Percentiles rank a stretch among this genome's conserved stretches.
phyloP scores from a whole-genome alignment of 1,140 invertebrate species.

The Chymomyza costata region DNA sequence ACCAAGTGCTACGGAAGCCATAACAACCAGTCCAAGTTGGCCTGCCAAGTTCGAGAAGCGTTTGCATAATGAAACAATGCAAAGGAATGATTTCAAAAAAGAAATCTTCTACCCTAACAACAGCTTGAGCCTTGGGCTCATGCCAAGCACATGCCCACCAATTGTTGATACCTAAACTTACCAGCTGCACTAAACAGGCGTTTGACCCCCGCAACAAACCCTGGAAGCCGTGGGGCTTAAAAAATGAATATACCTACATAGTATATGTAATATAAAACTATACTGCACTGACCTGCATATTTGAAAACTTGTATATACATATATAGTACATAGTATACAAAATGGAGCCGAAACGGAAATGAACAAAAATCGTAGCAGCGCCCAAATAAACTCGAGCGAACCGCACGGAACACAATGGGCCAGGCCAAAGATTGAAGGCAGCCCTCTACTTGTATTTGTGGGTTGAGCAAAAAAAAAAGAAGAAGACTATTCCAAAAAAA shows the following conservation, averaged over 20 bases:
- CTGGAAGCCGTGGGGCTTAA: too few relatives aligned
- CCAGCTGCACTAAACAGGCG: conserved; percentile 17
- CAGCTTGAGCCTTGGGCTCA: too few relatives aligned
- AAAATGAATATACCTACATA: too few relatives aligned
- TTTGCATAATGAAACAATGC: conserved; percentile 33
- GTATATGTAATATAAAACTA: conserved; percentile 54
- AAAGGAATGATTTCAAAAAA: conserved; percentile 1
- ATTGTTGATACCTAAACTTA: conserved; percentile 31
- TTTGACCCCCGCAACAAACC: conserved; percentile 25
- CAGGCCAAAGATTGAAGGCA: conserved; percentile 41
- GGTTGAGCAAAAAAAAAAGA: too few relatives aligned
- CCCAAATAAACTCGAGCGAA: not conserved
- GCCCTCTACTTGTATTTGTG: too few relatives aligned
- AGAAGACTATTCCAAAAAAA: conserved; percentile 29
- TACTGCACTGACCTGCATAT: conserved; percentile 53
- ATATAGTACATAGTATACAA: conserved; percentile 30
- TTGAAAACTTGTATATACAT: conserved; percentile 24
- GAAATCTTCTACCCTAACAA: conserved; percentile 6
- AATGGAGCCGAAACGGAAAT: conserved; percentile 54
- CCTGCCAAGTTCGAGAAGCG: conserved; percentile 23
- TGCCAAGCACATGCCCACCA: too few relatives aligned
- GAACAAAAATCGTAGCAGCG: conserved; percentile 43
- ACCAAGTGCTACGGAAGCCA: conserved; percentile 7
- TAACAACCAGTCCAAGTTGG: conserved; percentile 1
- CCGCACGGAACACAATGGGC: not conserved